Evolutionary conservation across 2,888 invertebrate genomes (phyloP), one percentile per base, ranked within the genome.

Genomic region (Cheilosia vernalis): DNA sequence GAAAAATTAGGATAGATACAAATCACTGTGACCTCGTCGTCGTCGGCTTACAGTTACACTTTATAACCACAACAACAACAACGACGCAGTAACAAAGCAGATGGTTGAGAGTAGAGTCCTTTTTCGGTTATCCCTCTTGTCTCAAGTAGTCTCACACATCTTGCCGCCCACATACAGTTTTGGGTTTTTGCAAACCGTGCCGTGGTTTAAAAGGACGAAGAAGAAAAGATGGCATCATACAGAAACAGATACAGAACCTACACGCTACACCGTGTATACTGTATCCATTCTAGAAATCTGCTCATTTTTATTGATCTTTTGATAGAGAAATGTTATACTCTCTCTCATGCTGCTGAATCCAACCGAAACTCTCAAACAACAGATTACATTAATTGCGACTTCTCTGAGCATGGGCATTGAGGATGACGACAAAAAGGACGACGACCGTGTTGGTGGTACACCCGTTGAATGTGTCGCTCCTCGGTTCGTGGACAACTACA

Each of bases 341-440:
- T 81, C 80, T 85, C 80, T 64, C 63, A 30, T 55, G 72, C 37
- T 81, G 69, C 72, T 85, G 58, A 80, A 81, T 77, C 72, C 81
- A 44, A 81, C 61, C 67, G 67, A 85, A 85, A 72, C 85, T 85
- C 81, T 77, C 85, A 85, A 81, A 81, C 81, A 85, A 85, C 85
- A 81, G 80, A 85, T 85, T 85, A 85, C 80, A 85, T 81, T 85
- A 85, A 85, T 85, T 81, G 76, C 72, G 81, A 85, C 72, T 81
- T 81, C 67, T 85, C 85, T 85, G 81, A 67, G 85, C 85, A 85
- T 85, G 85, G 85, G 80, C 85, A 81, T 76, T 84, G 84, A 56
- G 80, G 73, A 84, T 84, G 70, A 74, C 79, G 53, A 80, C 69
- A 30, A 69, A 51, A 51, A 37, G 21, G 63, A 40, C 33, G 66